Base-by-base conservation (phyloP, 2,888 invertebrate species). In the Catocala sponsa region DNA sequence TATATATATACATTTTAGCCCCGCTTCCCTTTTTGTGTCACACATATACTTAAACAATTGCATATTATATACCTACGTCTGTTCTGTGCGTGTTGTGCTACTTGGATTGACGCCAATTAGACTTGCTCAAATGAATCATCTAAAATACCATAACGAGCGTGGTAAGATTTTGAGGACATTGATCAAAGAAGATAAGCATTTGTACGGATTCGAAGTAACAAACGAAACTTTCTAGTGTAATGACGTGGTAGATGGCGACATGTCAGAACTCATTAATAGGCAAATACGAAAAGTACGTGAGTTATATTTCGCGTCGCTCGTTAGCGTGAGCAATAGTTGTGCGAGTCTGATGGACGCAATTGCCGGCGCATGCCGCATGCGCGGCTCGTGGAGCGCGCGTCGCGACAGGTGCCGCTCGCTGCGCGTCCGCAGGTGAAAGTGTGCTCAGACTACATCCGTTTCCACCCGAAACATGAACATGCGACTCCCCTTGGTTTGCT, bases 401-500 rank as follows among this genome's bases (percentile, higher is more conserved):
- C 63, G 66, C 75, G 80, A 78, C 86, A 84, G 85, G 84, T 84
- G 85, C 69, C 65, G 61, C 70, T 63, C 79, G 76, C 74, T 59
- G 63, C 63, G 25, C 25, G 25, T 25, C 25, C 78, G 84, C 85
- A 81, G 87, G 91, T 90, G 91, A 92, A 92, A 92, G 91, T 90
- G 76, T 80, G 82, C 71, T 73, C 78, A 74, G 76, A 9, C 84
- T 81, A 80, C 91, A 89, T 92, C 91, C 91, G 92, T 84, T 89
- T 88, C 85, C 84, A 81, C 80, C 76, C 79, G 70, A 84, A 82
- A 72, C 73, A 70, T 49, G 59, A 60, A 43, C 33, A 7, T 38
- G 0, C 7, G 35, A 43, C 10, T 44, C 12, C 57, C 49, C 57
- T 50, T 58, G 41, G 57, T 53, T 53, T 43, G 41, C 33, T 25